Base-by-base conservation (phyloP, 2,888 invertebrate species). In the Xanthia togata region DNA sequence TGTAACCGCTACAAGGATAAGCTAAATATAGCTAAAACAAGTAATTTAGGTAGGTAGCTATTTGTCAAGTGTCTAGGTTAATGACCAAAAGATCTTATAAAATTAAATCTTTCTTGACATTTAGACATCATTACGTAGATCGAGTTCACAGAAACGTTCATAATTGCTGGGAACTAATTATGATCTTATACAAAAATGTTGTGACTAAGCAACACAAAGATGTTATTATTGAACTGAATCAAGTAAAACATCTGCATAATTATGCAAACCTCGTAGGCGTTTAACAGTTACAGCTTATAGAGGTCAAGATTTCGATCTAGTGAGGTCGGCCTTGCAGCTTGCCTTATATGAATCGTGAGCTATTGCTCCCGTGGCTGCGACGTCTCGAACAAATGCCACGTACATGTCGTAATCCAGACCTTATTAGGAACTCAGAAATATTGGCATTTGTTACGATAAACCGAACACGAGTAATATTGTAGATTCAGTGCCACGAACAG, bases 311-410 rank as follows among this genome's bases (percentile, higher is more conserved):
- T 82, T 84, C 67, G 70, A 72, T 74, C 47, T 70, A 69, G 57
- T 76, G 73, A 77, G 69, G 68, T 72, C 70, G 79, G 65, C 77
- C 79, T 86, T 71, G 73, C 78, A 57, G 60, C 55, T 62, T 74
- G 71, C 88, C 81, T 53, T 88, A 86, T 76, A 80, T 63, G 70
- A 80, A 63, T 63, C 69, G 50, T 62, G 68, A 71, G 65, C 50
- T 57, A 35, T 72, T 35, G 72, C 53, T 72, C 72, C 55, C 35
- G 26, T 50, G 64, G n/a, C 86, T 63, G 26, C 53, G 71, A 67
- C 70, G 41, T 81, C 53, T 68, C 26, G 38, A 47, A 64, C 23
- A 79, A 76, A 79, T 87, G 71, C 35, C 73, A 76, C 68, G 73
- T 65, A 65, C 60, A 57, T 76, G 55, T 72, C 44, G 70, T 57